These are phyloP conservation scores for Geopemphigus sp. DNA, from an alignment of 1,140 invertebrate genomes.

Conservation along the genomic window DNA sequence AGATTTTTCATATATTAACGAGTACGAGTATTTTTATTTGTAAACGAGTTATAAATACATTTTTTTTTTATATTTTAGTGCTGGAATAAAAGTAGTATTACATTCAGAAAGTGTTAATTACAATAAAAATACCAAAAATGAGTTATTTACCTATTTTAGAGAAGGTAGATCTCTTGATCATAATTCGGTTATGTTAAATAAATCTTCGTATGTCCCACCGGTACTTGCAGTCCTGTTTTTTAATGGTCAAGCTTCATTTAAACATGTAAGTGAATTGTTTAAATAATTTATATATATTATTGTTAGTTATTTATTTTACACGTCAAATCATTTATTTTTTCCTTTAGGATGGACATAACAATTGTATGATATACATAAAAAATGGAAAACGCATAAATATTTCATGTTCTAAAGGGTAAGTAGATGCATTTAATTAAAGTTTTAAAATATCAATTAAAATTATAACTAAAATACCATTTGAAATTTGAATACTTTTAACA, in stretches of 20 bases:
- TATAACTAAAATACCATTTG: no score
- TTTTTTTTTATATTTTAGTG: slow-evolving; percentile 57
- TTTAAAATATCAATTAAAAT: no score
- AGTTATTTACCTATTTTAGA: slow-evolving; percentile 57
- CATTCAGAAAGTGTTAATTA: slow-evolving; percentile 62
- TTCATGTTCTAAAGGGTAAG: slow-evolving; percentile 42
- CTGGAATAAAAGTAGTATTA: slow-evolving; percentile 57
- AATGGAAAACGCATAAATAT: slow-evolving; percentile 39
- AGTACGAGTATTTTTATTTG: slow-evolving; percentile 8
- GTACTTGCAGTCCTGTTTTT: slow-evolving; percentile 60
- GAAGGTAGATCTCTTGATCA: slow-evolving; percentile 57
- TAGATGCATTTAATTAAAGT: neutral
- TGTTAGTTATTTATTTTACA: neutral
- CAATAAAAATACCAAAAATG: slow-evolving; percentile 55
- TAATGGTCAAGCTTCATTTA: slow-evolving; percentile 41
- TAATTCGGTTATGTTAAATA: slow-evolving; percentile 57
- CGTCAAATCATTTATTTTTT: neutral
- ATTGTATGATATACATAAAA: slow-evolving; percentile 39
- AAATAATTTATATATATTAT: neutral
- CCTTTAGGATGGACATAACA: slow-evolving; percentile 21
- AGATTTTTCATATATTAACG: slow-evolving; percentile 50
- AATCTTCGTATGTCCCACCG: slow-evolving; percentile 60
- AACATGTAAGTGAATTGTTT: slow-evolving; percentile 31
- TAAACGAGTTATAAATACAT: neutral
- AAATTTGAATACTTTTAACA: no score